Conservation (phyloP, 2,113 vertebrate genomes). For the Pomatostomus ruficeps region DNA sequence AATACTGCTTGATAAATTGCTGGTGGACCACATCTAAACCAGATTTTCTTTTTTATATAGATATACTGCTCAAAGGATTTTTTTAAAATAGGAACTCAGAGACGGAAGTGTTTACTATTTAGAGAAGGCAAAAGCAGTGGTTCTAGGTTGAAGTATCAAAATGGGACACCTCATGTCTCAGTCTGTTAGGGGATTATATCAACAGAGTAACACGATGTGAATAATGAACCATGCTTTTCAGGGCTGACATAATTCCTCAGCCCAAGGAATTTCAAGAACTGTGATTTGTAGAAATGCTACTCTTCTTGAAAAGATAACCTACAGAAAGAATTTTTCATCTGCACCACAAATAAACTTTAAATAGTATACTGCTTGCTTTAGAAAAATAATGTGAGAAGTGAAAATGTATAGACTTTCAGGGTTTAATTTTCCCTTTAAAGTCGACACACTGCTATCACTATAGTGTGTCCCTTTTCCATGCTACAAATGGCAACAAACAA, state of each 20-base stretch:
- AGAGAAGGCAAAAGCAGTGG: neutral
- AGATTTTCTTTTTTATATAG: neutral
- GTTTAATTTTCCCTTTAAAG: neutral
- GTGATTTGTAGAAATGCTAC: neutral
- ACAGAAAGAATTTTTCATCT: neutral
- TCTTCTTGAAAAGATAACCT: neutral
- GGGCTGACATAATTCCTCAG: conserved; percentile 30
- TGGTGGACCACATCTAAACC: neutral
- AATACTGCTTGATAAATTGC: conserved; percentile 30
- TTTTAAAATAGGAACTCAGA: neutral
- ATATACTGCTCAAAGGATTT: neutral
- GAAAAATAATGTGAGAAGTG: neutral
- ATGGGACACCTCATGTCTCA: conserved; percentile 33
- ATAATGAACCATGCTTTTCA: conserved; percentile 44
- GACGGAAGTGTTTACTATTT: neutral
- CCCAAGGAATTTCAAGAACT: neutral
- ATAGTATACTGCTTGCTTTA: neutral
- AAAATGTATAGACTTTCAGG: neutral
- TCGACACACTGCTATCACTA: neutral
- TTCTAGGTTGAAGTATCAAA: conserved; percentile 26
- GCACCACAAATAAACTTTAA: neutral
- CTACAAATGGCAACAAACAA: neutral
- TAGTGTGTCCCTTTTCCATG: neutral
- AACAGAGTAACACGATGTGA: conserved; percentile 5
- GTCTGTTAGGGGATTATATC: conserved; percentile 54